A percentile compares a stretch with the other conserved stretches of the same genome.
These are phyloP conservation scores for Hydropotes inermis DNA, from an alignment of 2,113 vertebrate genomes.

Conservation along the genomic window DNA sequence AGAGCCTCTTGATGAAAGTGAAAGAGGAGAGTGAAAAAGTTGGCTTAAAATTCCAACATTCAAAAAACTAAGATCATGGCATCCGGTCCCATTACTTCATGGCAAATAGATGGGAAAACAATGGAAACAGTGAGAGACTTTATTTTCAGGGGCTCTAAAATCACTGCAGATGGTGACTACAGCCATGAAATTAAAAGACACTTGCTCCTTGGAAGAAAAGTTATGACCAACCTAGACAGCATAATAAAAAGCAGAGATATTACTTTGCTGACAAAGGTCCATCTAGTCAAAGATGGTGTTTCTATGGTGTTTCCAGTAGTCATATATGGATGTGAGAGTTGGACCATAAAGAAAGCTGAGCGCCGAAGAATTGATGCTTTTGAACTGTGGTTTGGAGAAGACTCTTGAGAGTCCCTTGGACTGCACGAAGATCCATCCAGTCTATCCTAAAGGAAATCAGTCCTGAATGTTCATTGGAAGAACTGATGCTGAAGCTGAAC, in stretches of 20 bases:
- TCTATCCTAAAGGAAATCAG: background rate
- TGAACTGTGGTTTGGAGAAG: background rate
- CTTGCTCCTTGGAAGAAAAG: background rate
- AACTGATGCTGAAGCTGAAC: background rate
- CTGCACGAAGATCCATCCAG: background rate
- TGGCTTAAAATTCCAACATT: background rate
- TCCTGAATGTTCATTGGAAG: background rate
- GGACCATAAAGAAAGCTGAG: background rate
- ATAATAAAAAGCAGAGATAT: background rate
- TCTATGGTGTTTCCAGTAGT: background rate
- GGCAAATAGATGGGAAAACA: background rate
- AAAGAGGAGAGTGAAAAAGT: background rate
- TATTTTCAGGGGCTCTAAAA: background rate
- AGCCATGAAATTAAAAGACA: background rate
- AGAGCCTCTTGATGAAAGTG: background rate
- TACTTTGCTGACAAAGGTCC: background rate
- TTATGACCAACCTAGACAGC: background rate
- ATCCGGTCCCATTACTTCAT: accelerated
- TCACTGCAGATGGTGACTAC: background rate
- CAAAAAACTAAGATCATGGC: background rate
- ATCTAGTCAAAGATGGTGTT: background rate
- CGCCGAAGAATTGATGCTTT: background rate
- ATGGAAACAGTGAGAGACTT: background rate
- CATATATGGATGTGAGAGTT: background rate
- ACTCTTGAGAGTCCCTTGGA: background rate